These are phyloP conservation scores for Condylura cristata DNA, from an alignment of 2,113 vertebrate genomes.

Conservation along the genomic window DNA sequence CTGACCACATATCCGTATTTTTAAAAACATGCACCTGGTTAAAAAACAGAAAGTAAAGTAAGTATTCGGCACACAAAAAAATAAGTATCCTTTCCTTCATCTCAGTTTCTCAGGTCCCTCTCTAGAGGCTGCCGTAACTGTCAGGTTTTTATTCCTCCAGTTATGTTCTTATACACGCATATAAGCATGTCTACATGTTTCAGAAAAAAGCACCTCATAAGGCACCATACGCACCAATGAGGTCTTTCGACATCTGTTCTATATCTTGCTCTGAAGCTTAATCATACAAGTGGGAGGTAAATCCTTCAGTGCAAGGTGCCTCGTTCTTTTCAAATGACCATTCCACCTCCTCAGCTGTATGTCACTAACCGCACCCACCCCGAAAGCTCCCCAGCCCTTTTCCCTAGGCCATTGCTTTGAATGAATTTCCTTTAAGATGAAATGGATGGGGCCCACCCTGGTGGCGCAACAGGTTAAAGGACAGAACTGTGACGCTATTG, in stretches of 20 bases:
- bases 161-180: neutral
- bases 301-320: neutral
- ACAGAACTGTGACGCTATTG: too few species aligned
- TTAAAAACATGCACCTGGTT: neutral
- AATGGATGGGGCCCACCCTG: too few species aligned
- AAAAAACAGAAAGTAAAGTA: neutral
- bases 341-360: neutral
- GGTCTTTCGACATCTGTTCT: neutral
- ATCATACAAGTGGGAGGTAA: neutral
- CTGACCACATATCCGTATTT: neutral
- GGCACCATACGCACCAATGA: neutral
- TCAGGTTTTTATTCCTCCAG: neutral
- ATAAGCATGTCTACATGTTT: neutral
- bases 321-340: neutral
- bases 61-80: neutral
- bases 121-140: neutral
- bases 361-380: too few species aligned
- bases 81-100: neutral
- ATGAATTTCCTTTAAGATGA: neutral
- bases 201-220: neutral
- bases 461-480: too few species aligned
- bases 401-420: neutral
- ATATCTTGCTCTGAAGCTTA: conserved; percentile 5
- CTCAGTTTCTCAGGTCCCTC: neutral
- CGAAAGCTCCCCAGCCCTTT: too few species aligned